Base-by-base conservation (phyloP, 2,888 invertebrate species). In the Gymnoscelis rufifasciata region DNA sequence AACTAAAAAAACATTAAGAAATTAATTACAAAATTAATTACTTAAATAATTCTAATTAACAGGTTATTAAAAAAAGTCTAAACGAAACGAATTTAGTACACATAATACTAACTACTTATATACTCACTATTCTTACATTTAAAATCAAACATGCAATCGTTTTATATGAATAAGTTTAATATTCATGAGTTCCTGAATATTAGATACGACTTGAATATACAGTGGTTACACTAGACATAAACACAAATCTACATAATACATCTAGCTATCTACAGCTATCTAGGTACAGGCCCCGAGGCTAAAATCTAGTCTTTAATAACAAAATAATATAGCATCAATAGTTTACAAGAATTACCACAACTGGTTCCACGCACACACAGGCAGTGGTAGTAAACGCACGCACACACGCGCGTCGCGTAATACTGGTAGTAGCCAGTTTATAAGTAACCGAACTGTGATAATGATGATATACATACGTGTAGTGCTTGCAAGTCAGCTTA, bases 381-480 rank as follows among this genome's bases (percentile, higher is more conserved):
- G 19, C n/a, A n/a, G n/a, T n/a, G n/a, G n/a, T n/a, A 7, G 39
- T 38, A 38, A 36, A 48, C 48, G 33, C 38, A 66, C 76, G 36
- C 78, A 71, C 75, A 84, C 84, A 69, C 14, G 19, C 15, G 43
- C 60, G 61, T 1, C 58, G 86, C 83, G 87, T 86, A 86, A 84
- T 71, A 70, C 84, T 84, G 77, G 87, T 78, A 78, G 84, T 61
- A 67, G 74, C 84, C 78, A 80, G 83, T 81, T 83, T 78, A 76
- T 78, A 83, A 78, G 83, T 81, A 83, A 83, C 79, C 75, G 81
- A 83, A 84, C 83, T 78, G 81, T 84, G 80, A 83, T 84, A 79
- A 86, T 83, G 75, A 71, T 78, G 75, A 80, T 78, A 80, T 75
- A n/a, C n/a, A n/a, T n/a, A n/a, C 75, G 74, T 59, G 80, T 83